Evolutionary conservation across 1,140 invertebrate genomes (phyloP), one percentile per base, ranked within the genome.

Genomic region (Drosophila varians): DNA sequence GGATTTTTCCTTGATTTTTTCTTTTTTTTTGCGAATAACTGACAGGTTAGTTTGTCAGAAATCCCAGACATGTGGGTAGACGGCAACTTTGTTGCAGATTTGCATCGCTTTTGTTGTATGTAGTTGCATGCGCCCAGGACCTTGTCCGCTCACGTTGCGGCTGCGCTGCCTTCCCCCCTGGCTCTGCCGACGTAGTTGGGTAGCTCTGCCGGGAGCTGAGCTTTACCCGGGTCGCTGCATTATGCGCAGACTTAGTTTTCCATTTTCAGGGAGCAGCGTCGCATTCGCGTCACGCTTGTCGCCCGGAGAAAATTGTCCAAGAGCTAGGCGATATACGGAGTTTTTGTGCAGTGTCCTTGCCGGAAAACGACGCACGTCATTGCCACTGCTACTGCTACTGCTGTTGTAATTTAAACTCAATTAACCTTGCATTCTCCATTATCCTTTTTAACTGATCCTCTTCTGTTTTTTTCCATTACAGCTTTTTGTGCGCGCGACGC

Each of bases 141-240:
- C 42, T 43, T 23, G 19, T 42, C 16, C 45, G 34, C 62, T 69
- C 53, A 21, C 42, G 21, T 51, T 31, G 58, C 49, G 26, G 18
- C 49, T n/a, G 58, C 36, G 36, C 52, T 25, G 31, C 21, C n/a
- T n/a, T n/a, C 34, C 34, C 12, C 7, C 19, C 26, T n/a, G 47
- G 18, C 43, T 43, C 61, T 46, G 76, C 11, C 43, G 45, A 4
- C 43, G 69, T 55, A 53, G 43, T 3, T 9, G 2, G 26, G 69
- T 43, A 43, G 54, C 45, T 65, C 49, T 38, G 40, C 36, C 14
- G 25, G 52, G 47, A 42, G 38, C 16, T 28, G 45, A 88, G 83
- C 83, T 88, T 89, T 88, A 88, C 83, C 83, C 83, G 83, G 83
- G 83, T 76, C 84, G 74, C 74, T 88, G 83, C 86, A 88, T 88